Evolutionary conservation across 2,888 invertebrate genomes (phyloP).

Genomic region (Drosophila rellima): DNA sequence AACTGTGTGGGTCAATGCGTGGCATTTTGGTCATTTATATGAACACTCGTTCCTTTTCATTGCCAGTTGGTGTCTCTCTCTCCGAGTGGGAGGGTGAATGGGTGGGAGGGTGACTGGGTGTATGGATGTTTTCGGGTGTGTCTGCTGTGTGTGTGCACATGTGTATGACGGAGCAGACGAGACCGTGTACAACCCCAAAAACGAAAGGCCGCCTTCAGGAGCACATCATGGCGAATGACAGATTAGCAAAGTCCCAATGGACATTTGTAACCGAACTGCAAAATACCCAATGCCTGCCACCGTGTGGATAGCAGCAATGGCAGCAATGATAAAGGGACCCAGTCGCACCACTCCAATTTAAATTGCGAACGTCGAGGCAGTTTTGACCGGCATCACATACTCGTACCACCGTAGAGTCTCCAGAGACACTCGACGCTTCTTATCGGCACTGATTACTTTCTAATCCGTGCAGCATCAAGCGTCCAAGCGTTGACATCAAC

Average conservation of each 20-base stretch:
- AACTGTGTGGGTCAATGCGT: constrained; percentile 78
- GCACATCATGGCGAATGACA: constrained; percentile 82
- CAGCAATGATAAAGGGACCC: constrained; percentile 25
- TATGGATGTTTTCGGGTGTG: constrained; percentile 28
- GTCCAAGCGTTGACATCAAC: constrained; percentile 77
- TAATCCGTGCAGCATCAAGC: constrained; percentile 79
- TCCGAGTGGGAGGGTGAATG: constrained; percentile 16
- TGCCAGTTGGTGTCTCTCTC: constrained; percentile 63
- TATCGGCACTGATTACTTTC: constrained; percentile 82
- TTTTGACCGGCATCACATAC: constrained; percentile 61
- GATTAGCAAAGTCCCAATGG: constrained; percentile 83
- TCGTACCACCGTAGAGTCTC: constrained; percentile 46
- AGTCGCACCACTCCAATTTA: constrained; percentile 66
- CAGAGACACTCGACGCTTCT: constrained; percentile 68
- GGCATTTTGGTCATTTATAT: constrained; percentile 84
- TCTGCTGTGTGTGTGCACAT: constrained; percentile 52
- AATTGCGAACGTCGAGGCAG: constrained; percentile 65
- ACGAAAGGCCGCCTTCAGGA: constrained; percentile 77
- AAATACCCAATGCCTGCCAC: constrained; percentile 59
- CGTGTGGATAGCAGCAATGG: constrained; percentile 20
- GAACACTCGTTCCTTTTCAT: constrained; percentile 81
- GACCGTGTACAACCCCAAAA: constrained; percentile 43
- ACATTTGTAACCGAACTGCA: constrained; percentile 80
- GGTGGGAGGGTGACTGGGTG: constrained; percentile 22
- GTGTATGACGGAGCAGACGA: constrained; percentile 40